Conservation (phyloP, 2,888 invertebrate species). For the Melieria crassipennis region DNA sequence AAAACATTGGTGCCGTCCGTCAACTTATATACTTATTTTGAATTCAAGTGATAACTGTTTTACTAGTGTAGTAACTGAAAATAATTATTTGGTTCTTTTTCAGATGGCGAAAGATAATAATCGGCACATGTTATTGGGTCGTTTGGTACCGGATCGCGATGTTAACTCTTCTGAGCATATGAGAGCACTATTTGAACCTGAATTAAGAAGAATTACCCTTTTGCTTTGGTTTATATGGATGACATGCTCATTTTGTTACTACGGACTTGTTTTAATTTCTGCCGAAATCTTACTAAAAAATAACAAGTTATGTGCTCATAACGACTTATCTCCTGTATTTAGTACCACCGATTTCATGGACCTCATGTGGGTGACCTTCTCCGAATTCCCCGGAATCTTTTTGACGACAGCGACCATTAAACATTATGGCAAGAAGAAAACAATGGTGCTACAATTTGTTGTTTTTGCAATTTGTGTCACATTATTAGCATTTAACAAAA, state of each 20-base stretch:
- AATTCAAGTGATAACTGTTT: background rate
- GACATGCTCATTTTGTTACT: conserved; percentile 94
- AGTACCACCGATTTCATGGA: conserved; percentile 91
- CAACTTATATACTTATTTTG: no score
- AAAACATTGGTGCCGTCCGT: no score
- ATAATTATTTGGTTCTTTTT: background rate
- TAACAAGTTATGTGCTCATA: conserved; percentile 22
- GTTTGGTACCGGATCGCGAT: conserved; percentile 82
- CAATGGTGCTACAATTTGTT: conserved; percentile 93
- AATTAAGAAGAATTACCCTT: conserved; percentile 83
- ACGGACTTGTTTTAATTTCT: conserved; percentile 93
- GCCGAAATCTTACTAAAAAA: conserved; percentile 79
- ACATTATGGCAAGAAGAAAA: conserved; percentile 87
- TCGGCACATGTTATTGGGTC: conserved; percentile 86
- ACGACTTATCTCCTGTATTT: conserved; percentile 57
- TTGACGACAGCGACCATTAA: conserved; percentile 91
- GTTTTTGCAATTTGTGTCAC: conserved; percentile 82
- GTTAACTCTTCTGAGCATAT: conserved; percentile 72
- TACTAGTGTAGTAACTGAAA: background rate
- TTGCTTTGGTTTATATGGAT: conserved; percentile 96
- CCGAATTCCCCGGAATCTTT: conserved; percentile 93
- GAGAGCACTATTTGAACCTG: conserved; percentile 79
- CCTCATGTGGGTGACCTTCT: conserved; percentile 90
- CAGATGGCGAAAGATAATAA: conserved; percentile 88
- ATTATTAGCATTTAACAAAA: conserved; percentile 67